A percentile compares a stretch with the other conserved stretches of the same genome.
Evolutionary conservation across 2,888 invertebrate genomes (phyloP).

Genomic region (Tinea semifulvella): DNA sequence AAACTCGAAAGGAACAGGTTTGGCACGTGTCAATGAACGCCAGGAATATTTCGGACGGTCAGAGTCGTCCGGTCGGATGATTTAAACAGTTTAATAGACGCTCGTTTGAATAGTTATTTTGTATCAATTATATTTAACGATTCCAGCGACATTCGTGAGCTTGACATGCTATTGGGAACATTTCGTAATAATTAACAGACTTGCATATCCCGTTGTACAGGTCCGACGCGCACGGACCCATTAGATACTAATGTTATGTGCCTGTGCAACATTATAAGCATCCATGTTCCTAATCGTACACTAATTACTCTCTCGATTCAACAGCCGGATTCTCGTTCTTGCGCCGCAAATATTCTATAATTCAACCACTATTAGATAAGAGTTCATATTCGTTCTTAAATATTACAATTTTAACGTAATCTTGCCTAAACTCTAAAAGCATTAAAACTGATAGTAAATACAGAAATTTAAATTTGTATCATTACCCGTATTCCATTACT

Average conservation of each 20-base stretch:
- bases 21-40: constrained; percentile 66
- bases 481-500: too few relatives aligned
- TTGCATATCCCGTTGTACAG: constrained; percentile 8
- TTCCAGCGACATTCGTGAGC: constrained; percentile 26
- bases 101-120: constrained; percentile 41
- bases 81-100: constrained; percentile 54
- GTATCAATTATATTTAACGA: constrained; percentile 40
- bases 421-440: too few relatives aligned
- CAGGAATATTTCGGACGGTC: constrained; percentile 54
- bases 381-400: too few relatives aligned
- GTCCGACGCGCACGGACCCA: constrained; percentile 1
- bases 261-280: constrained; percentile 1
- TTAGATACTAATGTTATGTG: constrained; percentile 5
- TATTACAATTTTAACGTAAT: too few relatives aligned
- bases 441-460: too few relatives aligned
- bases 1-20: constrained; percentile 61
- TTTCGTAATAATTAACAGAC: constrained; percentile 14
- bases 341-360: too few relatives aligned
- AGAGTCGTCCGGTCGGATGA: constrained; percentile 46
- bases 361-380: not conserved
- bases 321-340: too few relatives aligned
- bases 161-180: constrained; percentile 15
- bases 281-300: constrained; percentile 4
- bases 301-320: constrained; percentile 9
- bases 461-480: too few relatives aligned